phyloP scores from a whole-genome alignment of 2,797 vertebrate species.

The Sandelia bainsii region DNA sequence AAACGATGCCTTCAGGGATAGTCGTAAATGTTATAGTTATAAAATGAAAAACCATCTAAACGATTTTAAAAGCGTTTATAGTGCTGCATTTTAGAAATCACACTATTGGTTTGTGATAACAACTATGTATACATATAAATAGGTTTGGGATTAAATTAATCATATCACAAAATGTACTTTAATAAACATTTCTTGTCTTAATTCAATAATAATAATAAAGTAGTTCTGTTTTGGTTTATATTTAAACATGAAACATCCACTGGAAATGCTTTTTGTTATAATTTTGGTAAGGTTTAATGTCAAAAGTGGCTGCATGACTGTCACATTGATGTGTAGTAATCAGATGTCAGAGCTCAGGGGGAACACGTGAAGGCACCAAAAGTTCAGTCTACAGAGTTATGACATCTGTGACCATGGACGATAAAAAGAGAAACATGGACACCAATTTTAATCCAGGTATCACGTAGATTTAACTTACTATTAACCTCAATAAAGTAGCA shows the following conservation, averaged over 20 bases:
- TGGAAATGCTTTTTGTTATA: background rate
- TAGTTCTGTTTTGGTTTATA: accelerated
- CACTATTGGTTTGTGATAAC: too few relatives aligned
- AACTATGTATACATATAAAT: background rate
- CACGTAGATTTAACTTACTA: background rate
- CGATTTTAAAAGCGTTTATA: background rate
- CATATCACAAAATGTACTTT: background rate
- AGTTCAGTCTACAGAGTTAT: constrained; percentile 54
- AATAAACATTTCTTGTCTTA: background rate
- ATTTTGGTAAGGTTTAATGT: background rate
- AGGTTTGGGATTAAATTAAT: background rate
- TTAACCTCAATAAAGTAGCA: accelerated
- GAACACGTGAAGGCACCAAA: constrained; percentile 63
- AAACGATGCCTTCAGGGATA: constrained; percentile 14
- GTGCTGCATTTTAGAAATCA: background rate
- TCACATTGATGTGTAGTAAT: accelerated
- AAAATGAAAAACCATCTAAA: background rate
- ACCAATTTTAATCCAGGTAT: constrained; percentile 68
- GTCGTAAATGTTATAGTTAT: constrained; percentile 12
- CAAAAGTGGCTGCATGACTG: background rate
- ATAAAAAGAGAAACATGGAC: constrained; percentile 32
- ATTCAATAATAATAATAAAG: too few relatives aligned
- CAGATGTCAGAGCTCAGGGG: constrained; percentile 10
- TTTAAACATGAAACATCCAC: background rate
- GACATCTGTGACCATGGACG: constrained; percentile 66